Conservation (phyloP, 2,113 vertebrate genomes). For the Gymnobelideus leadbeateri region DNA sequence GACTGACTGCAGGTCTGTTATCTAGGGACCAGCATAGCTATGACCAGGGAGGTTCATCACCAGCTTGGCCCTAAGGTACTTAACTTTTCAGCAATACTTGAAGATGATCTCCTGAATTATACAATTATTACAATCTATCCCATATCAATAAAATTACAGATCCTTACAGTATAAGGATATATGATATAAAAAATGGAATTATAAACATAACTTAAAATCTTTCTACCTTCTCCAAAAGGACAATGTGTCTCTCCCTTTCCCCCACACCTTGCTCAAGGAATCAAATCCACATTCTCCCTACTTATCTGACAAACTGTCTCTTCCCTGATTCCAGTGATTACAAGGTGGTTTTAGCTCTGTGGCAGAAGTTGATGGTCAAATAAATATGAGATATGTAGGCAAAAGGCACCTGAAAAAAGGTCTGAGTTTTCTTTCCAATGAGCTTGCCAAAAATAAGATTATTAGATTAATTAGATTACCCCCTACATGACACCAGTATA, state of each 20-base stretch:
- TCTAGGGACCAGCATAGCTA: too few species aligned
- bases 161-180: too few species aligned
- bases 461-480: too few species aligned
- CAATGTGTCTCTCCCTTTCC: neutral
- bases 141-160: too few species aligned
- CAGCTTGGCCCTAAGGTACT: too few species aligned
- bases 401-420: neutral
- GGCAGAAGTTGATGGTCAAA: neutral
- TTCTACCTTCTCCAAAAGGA: neutral
- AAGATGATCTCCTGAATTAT: too few species aligned
- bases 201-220: constrained; percentile 25
- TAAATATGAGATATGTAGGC: neutral
- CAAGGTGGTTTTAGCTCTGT: neutral
- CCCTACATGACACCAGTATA: neutral
- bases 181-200: neutral
- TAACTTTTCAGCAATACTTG: too few species aligned
- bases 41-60: too few species aligned
- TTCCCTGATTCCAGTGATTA: neutral
- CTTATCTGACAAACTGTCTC: neutral
- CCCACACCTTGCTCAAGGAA: neutral
- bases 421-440: constrained; percentile 16
- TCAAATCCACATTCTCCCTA: neutral
- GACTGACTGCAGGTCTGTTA: too few species aligned
- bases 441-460: neutral
- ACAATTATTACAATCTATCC: too few species aligned